phyloP scores from a whole-genome alignment of 2,797 vertebrate genomes.

The Oophaga sylvatica region DNA sequence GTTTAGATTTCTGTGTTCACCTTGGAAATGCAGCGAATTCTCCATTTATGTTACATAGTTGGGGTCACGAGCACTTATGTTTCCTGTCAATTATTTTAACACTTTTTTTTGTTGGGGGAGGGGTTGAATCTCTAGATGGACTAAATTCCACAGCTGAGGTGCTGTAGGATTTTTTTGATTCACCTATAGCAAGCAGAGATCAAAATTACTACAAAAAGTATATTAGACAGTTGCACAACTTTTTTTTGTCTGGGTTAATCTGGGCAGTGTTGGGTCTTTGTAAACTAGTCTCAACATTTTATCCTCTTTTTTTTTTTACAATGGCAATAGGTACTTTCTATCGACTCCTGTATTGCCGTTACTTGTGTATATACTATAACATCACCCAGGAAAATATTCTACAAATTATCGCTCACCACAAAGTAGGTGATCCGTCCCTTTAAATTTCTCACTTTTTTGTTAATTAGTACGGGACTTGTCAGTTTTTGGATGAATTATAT shows the following conservation, averaged over 20 bases:
- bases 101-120: background rate
- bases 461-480: background rate
- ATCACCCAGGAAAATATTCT: too few species aligned
- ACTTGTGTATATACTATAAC: too few species aligned
- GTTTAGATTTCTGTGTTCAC: background rate
- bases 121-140: background rate
- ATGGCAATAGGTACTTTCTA: background rate
- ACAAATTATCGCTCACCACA: too few species aligned
- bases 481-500: background rate
- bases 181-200: background rate
- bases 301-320: background rate
- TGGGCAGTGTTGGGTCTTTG: background rate
- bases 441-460: background rate
- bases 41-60: conserved; percentile 49
- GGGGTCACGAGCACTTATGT: background rate
- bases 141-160: too few species aligned
- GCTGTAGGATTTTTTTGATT: too few species aligned
- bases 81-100: background rate
- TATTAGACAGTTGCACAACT: background rate
- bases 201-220: background rate
- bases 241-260: background rate
- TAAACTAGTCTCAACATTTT: background rate
- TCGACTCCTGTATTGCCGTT: background rate
- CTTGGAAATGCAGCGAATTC: background rate
- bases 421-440: background rate